Evolutionary conservation across 2,797 vertebrate species (phyloP).

Genomic region (Notolepis coatsorum): DNA sequence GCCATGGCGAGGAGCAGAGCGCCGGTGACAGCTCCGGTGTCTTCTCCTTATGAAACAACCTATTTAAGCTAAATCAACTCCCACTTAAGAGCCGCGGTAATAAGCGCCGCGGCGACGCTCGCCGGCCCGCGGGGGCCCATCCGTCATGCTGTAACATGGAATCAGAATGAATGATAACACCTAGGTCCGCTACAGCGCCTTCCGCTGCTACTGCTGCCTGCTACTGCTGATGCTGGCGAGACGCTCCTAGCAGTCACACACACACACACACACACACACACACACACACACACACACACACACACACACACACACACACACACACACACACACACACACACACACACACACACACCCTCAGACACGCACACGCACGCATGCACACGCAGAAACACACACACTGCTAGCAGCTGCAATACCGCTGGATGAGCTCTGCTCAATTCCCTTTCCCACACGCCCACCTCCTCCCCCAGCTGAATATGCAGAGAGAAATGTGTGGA

Average conservation of each 20-base stretch:
- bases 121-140: conserved; percentile 90
- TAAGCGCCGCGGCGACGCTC: conserved; percentile 86
- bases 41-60: conserved; percentile 92
- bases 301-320: conserved; percentile 51
- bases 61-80: conserved; percentile 96
- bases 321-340: conserved; percentile 42
- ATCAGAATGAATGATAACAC: conserved; percentile 94
- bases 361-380: neutral
- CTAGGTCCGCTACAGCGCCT: conserved; percentile 80
- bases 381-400: neutral
- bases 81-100: conserved; percentile 93
- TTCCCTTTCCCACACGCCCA: conserved; percentile 58
- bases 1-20: conserved; percentile 82
- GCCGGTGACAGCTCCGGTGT: conserved; percentile 83
- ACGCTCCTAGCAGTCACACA: conserved; percentile 38
- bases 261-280: conserved; percentile 15
- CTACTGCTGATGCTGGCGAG: conserved; percentile 67
- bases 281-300: conserved; percentile 18
- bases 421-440: conserved; percentile 63
- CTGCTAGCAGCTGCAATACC: conserved; percentile 56
- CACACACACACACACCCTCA: no score
- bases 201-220: conserved; percentile 60
- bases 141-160: conserved; percentile 95
- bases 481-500: conserved; percentile 62
- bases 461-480: conserved; percentile 59